Evolutionary conservation across 2,888 invertebrate genomes (phyloP), one percentile per base, ranked within the genome.

Genomic region (Habrosyne pyritoides): DNA sequence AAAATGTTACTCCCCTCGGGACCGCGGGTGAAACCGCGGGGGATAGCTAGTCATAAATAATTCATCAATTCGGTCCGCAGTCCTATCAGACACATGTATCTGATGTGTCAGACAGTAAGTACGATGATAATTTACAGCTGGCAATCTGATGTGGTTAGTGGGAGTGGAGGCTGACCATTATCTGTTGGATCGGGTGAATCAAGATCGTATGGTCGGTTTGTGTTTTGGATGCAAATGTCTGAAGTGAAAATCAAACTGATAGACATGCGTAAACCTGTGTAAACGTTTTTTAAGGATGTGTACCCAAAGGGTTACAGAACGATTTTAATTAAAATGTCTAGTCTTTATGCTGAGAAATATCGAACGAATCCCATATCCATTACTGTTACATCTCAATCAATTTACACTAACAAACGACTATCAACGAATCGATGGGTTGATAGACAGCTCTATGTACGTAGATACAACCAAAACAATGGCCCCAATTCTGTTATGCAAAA

Each of bases 71-170:
- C 30, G 8, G n/a, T 14, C 18, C 42, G 7, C 14, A 8, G 14
- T 28, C 50, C 6, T 50, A 50, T 50, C 50, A 50, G 50, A 28
- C 21, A 28, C 50, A 50, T 50, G 28, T 50, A 28, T 50, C 30
- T 21, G 50, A 50, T 28, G 28, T 50, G 50, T 26, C 18, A 28
- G 30, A 50, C 28, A 28, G 50, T 21, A 18, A 50, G 50, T 50
- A 28, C 28, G 28, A 28, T 21, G 49, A 49, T 49, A 50, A 50
- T 50, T 50, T 50, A 50, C 50, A 50, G 28, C 28, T 21, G 49
- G 28, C 50, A 50, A 30, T 50, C 50, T 28, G 21, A 50, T 50
- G 50, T 50, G 50, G 50, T 50, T 50, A 50, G 50, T 21, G 28
- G 18, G 42, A 42, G 42, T 18, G 18, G 42, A 42, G 18, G 42